Conservation (phyloP, 53 echinoderm and acorn worm genomes). For the Actinopyga echinites region DNA sequence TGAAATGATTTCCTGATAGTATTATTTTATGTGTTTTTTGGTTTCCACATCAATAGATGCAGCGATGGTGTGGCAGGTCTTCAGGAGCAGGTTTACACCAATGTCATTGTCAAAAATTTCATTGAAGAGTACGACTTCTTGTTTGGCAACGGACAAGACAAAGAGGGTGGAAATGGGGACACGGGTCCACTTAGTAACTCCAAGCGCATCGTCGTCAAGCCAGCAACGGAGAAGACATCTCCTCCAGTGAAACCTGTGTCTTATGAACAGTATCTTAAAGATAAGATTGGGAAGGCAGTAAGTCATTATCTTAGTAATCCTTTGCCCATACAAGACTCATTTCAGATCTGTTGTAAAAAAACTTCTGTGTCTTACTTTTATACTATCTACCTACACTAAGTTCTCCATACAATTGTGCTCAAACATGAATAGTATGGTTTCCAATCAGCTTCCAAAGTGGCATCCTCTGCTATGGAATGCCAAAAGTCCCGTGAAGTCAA, state of each 20-base stretch:
- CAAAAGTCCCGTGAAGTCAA: no score
- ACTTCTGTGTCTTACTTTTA: no score
- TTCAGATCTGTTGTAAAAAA: no score
- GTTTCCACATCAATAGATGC: conserved; percentile 64
- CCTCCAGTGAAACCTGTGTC: conserved; percentile 71
- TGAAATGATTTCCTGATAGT: background rate
- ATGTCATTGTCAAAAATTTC: conserved; percentile 71
- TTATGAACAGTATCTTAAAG: conserved; percentile 62
- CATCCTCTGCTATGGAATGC: no score
- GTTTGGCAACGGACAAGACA: conserved; percentile 46
- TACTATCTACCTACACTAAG: no score
- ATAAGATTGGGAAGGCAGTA: conserved; percentile 28
- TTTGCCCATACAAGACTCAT: no score
- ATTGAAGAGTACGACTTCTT: conserved; percentile 80
- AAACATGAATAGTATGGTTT: no score
- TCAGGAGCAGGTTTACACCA: conserved; percentile 88
- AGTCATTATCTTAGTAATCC: no score
- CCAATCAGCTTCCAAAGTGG: no score
- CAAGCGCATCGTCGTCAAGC: conserved; percentile 78
- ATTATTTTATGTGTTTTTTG: no score
- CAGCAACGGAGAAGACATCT: conserved; percentile 71
- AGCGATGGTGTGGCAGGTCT: conserved; percentile 83
- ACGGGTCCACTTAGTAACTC: conserved; percentile 50
- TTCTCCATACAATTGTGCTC: no score
- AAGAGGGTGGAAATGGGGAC: conserved; percentile 32